Evolutionary conservation across 2,888 invertebrate genomes (phyloP).

Genomic region (Catocala fraxini): DNA sequence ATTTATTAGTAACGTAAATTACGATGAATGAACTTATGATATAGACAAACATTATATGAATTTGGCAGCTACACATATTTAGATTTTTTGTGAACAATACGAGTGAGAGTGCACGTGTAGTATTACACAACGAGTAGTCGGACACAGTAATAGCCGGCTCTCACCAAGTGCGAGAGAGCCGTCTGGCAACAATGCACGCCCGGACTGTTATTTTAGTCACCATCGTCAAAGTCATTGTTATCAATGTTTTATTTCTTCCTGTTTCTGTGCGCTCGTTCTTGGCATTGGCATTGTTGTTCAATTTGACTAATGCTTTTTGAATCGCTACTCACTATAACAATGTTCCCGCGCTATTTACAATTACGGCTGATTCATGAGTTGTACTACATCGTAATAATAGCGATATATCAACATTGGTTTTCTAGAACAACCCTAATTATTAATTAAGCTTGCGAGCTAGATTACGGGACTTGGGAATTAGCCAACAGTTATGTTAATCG

Average conservation of each 20-base stretch:
- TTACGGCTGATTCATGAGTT: not conserved
- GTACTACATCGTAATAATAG: slow-evolving; percentile 6
- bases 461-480: slow-evolving; percentile 68
- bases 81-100: slow-evolving; percentile 19
- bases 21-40: not conserved
- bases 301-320: slow-evolving; percentile 38
- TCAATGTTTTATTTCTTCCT: slow-evolving; percentile 76
- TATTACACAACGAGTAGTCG: slow-evolving; percentile 42
- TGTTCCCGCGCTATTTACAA: not conserved
- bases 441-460: slow-evolving; percentile 61
- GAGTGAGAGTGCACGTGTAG: slow-evolving; percentile 34
- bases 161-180: slow-evolving; percentile 18
- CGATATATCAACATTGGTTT: slow-evolving; percentile 17
- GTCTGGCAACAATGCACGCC: slow-evolving; percentile 67
- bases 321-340: slow-evolving; percentile 20
- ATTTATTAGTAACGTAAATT: not conserved
- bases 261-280: slow-evolving; percentile 72
- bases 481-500: slow-evolving; percentile 77
- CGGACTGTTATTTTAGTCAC: slow-evolving; percentile 81
- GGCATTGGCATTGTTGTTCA: slow-evolving; percentile 73
- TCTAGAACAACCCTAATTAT: slow-evolving; percentile 58
- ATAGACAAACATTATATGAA: slow-evolving; percentile 2
- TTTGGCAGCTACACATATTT: slow-evolving; percentile 19
- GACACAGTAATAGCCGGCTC: slow-evolving; percentile 48
- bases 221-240: slow-evolving; percentile 73